phyloP scores from a whole-genome alignment of 1,140 invertebrate species.

The Drosophila setifemur region DNA sequence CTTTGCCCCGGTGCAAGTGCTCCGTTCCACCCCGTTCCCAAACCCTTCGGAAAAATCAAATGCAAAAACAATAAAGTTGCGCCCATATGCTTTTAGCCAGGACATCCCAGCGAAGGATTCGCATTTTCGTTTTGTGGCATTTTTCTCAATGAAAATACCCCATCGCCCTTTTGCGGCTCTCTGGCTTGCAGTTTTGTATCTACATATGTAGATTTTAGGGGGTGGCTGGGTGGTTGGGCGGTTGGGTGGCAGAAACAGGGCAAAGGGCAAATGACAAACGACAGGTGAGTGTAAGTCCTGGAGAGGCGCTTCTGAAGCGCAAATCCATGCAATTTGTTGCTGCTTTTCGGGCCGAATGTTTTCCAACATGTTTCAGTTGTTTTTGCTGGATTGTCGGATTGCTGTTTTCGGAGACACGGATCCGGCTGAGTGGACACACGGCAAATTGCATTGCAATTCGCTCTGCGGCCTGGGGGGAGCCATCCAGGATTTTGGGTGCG shows the following conservation, averaged over 20 bases:
- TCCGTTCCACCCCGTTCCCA: no score
- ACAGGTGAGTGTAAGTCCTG: neutral
- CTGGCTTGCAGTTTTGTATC: conserved; percentile 51
- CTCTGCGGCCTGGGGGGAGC: conserved; percentile 14
- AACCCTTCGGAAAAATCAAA: conserved; percentile 52
- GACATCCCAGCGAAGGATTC: conserved; percentile 10
- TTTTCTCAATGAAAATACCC: conserved; percentile 74
- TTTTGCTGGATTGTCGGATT: neutral
- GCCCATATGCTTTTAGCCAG: conserved; percentile 58
- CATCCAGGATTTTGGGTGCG: conserved; percentile 8
- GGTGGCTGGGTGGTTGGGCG: neutral
- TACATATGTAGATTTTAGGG: conserved; percentile 59
- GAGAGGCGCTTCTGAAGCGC: conserved; percentile 17
- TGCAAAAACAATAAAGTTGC: conserved; percentile 76
- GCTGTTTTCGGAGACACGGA: conserved; percentile 12
- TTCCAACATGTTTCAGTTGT: conserved; percentile 4
- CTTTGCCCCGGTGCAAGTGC: conserved; percentile 39
- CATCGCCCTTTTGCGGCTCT: neutral
- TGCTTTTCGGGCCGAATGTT: conserved; percentile 26
- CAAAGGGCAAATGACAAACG: conserved; percentile 21
- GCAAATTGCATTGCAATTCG: conserved; percentile 56
- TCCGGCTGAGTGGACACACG: conserved; percentile 18
- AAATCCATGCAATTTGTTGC: conserved; percentile 60
- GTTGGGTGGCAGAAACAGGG: conserved; percentile 11
- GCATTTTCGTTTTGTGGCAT: conserved; percentile 52